Evolutionary conservation across 37 sponge, comb jelly and placozoan genomes (phyloP).

Genomic region (Cliona cf. orientalis): DNA sequence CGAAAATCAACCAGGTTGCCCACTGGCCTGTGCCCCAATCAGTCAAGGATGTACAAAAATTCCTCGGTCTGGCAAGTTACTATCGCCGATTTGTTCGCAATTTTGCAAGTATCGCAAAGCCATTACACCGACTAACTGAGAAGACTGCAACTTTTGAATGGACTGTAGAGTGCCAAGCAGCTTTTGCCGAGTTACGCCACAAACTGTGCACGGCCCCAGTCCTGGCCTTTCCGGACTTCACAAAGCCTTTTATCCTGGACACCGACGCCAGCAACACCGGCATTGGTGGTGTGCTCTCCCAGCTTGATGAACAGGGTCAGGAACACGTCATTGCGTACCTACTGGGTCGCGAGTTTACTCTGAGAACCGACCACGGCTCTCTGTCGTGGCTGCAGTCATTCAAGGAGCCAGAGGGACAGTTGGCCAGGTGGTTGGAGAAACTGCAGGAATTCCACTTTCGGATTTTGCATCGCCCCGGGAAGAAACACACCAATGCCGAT

Average conservation of each 20-base stretch:
- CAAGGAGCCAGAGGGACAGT: conserved; percentile 42
- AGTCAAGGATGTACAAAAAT: conserved; percentile 28
- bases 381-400: conserved; percentile 32
- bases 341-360: conserved; percentile 23
- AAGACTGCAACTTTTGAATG: conserved; percentile 13
- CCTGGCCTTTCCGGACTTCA: conserved; percentile 32
- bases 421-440: conserved; percentile 47
- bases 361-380: conserved; percentile 38
- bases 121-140: conserved; percentile 40
- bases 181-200: conserved; percentile 38
- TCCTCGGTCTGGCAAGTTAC: conserved; percentile 37
- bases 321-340: conserved; percentile 46
- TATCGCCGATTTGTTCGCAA: conserved; percentile 35
- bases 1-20: conserved; percentile 14
- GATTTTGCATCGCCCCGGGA: conserved; percentile 46
- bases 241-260: conserved; percentile 34
- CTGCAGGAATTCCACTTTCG: conserved; percentile 17
- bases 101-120: conserved; percentile 36
- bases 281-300: conserved; percentile 50
- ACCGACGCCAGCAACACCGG: conserved; percentile 53
- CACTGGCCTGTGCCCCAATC: conserved; percentile 27
- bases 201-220: conserved; percentile 17
- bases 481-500: conserved; percentile 32
- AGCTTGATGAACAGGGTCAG: conserved; percentile 17
- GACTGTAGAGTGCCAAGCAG: conserved; percentile 35